These are phyloP conservation scores for Bombyx mandarina DNA, from an alignment of 1,140 invertebrate species.

Conservation along the genomic window DNA sequence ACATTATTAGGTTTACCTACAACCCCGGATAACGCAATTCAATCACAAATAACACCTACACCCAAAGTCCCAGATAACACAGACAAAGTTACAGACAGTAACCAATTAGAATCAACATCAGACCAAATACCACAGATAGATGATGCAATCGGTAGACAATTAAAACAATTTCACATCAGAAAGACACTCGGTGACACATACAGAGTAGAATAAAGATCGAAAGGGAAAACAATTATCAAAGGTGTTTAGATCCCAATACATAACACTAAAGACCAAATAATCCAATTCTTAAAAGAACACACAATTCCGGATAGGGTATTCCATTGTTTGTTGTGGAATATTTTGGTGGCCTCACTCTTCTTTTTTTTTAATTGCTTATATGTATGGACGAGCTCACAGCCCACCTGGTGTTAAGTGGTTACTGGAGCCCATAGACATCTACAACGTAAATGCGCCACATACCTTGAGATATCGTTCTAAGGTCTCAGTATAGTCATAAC, in stretches of 20 bases:
- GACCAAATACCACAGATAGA: conserved; percentile 14
- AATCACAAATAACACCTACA: neutral
- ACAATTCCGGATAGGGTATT: conserved; percentile 22
- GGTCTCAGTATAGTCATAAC: no score
- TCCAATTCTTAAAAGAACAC: no score
- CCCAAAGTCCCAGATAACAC: no score
- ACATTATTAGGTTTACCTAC: conserved; percentile 6
- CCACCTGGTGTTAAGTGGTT: no score
- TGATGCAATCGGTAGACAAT: conserved; percentile 22
- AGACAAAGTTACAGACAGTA: no score
- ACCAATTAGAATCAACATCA: neutral
- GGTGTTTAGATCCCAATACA: conserved; percentile 25
- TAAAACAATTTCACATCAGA: conserved; percentile 24
- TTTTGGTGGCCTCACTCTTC: no score
- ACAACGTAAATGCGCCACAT: no score
- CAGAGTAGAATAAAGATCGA: neutral
- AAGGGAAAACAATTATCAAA: conserved; percentile 24
- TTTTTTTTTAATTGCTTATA: no score
- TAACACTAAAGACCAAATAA: conserved; percentile 11
- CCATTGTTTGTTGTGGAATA: conserved; percentile 18
- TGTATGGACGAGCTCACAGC: no score
- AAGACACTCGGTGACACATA: conserved; percentile 17
- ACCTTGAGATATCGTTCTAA: no score
- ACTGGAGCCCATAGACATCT: no score
- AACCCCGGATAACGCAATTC: conserved; percentile 6